Evolutionary conservation across 2,888 invertebrate genomes (phyloP), one percentile per base, ranked within the genome.

Genomic region (Acronicta leporina): DNA sequence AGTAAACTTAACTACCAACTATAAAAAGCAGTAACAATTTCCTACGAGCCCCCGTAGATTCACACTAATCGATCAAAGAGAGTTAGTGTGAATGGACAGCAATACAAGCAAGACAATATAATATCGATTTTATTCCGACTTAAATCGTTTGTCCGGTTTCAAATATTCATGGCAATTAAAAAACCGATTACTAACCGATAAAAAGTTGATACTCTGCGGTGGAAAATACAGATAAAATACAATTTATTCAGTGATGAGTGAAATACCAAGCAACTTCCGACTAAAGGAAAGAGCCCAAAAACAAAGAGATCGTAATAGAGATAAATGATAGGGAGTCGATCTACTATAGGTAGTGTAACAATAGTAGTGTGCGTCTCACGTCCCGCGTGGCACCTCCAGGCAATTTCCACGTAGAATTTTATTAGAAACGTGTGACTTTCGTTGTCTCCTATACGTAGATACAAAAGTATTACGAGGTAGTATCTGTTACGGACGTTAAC

Each of bases 261-360:
- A 41, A 44, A 65, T 27, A 14, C 41, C 27, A 54, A 63, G 27
- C 40, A 20, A 15, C 14, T 33, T 16, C 25, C 15, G 11, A 35
- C 25, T 14, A n/a, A 30, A 11, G 14, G 9, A 40, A 42, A 35
- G 8, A 35, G 8, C 6, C 20, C 16, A 5, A 13, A n/a, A 13
- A 13, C 11, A 13, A 10, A 43, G 11, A 25, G 40, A 13, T 45
- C 52, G 27, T 71, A 60, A 68, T 66, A 53, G 49, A 46, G 72
- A 71, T 52, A 3, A 65, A 68, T 56, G 66, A 71, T 52, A 46
- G 49, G 54, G 51, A 20, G 38, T 35, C 16, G 20, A 60, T 71
- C 52, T 66, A 54, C 49, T 20, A 27, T 55, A 41, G 14, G 10
- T 1, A n/a, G 33, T 11, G 14, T 5, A 10, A 35, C 43, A 20